Evolutionary conservation across 2,888 invertebrate species (phyloP).

Genomic region (Cantharis rustica): DNA sequence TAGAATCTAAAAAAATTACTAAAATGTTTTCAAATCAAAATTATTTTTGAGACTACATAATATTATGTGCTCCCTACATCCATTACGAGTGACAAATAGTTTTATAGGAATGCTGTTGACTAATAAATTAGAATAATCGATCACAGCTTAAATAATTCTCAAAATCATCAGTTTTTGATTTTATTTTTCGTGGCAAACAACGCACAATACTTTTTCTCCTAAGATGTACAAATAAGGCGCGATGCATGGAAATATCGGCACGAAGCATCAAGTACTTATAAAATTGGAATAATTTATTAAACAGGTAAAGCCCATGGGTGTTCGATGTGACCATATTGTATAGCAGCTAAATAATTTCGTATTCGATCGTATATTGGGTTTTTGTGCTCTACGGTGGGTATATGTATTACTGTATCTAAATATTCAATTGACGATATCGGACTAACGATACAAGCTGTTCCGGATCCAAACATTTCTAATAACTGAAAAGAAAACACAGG

Average conservation of each 20-base stretch:
- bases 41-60: background rate
- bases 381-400: constrained; percentile 77
- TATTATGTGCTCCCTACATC: background rate
- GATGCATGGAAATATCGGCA: background rate
- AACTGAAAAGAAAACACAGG: constrained; percentile 63
- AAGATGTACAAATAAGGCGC: background rate
- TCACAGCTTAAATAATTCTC: background rate
- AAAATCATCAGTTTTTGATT: background rate
- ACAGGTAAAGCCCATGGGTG: constrained; percentile 80
- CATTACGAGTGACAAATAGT: background rate
- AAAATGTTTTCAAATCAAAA: background rate
- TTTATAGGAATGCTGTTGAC: background rate
- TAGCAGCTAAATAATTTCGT: constrained; percentile 78
- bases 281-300: constrained; percentile 48
- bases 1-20: background rate
- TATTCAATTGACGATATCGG: constrained; percentile 89
- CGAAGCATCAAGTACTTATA: background rate
- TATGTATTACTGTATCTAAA: constrained; percentile 66
- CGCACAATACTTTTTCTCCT: background rate
- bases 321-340: constrained; percentile 85
- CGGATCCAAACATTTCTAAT: constrained; percentile 96
- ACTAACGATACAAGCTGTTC: constrained; percentile 94
- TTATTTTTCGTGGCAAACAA: background rate
- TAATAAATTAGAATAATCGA: background rate
- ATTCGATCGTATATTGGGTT: constrained; percentile 76